Conservation (phyloP, 2,113 vertebrate species). For the Corythaixoides concolor region DNA sequence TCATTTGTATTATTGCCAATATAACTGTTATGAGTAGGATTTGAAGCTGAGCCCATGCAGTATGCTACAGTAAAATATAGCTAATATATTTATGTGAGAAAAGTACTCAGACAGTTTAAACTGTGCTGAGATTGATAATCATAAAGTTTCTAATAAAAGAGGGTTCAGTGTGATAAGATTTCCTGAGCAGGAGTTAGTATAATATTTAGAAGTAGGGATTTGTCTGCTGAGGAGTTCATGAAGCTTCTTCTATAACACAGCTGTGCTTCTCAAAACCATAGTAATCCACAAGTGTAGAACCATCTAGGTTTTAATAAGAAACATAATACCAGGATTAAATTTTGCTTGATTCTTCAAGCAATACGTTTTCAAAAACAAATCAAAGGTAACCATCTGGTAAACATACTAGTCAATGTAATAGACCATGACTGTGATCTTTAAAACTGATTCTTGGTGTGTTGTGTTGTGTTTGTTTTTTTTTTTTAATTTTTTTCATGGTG, state of each 20-base stretch:
- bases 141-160: constrained; percentile 63
- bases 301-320: constrained; percentile 45
- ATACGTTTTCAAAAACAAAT: constrained; percentile 34
- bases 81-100: constrained; percentile 66
- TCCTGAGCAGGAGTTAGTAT: constrained; percentile 33
- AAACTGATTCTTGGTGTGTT: background rate
- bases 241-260: background rate
- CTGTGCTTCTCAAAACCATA: background rate
- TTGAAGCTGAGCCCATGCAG: constrained; percentile 72
- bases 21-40: constrained; percentile 63
- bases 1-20: constrained; percentile 65
- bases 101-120: constrained; percentile 27
- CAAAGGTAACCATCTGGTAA: background rate
- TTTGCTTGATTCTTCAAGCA: background rate
- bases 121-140: constrained; percentile 23
- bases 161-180: constrained; percentile 51
- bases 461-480: background rate
- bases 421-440: background rate
- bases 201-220: constrained; percentile 45
- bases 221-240: background rate
- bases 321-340: constrained; percentile 54
- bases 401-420: background rate
- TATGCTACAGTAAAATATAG: constrained; percentile 60
- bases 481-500: background rate
- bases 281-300: constrained; percentile 26